Evolutionary conservation across 2,797 vertebrate species (phyloP).

Genomic region (Esox masquinongy): DNA sequence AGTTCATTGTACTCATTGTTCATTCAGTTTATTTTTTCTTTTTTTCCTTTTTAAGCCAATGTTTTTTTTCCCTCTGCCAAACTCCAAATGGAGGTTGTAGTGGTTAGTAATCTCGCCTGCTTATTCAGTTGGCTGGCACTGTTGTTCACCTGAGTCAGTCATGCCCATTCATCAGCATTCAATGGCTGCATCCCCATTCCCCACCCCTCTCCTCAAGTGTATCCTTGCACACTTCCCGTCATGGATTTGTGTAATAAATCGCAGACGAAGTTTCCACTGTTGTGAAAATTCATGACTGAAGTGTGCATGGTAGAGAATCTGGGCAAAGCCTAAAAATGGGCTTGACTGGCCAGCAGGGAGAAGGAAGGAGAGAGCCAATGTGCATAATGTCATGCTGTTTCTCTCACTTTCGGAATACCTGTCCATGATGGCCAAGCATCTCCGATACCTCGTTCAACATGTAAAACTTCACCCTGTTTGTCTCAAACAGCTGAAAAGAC

Average conservation of each 20-base stretch:
- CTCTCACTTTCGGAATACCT: slow-evolving; percentile 89
- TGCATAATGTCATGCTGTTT: slow-evolving; percentile 68
- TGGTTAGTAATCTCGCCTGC: neutral
- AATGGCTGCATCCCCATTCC: neutral
- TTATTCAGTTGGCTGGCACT: neutral
- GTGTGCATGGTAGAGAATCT: neutral
- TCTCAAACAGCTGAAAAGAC: slow-evolving; percentile 88
- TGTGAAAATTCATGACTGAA: neutral
- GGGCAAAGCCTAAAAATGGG: neutral
- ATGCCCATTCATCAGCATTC: neutral
- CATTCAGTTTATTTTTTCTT: neutral
- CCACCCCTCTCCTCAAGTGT: neutral
- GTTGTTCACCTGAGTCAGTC: slow-evolving; percentile 8
- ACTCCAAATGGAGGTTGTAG: neutral
- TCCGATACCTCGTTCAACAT: slow-evolving; percentile 98
- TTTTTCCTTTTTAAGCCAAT: slow-evolving; percentile 4
- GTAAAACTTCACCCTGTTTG: slow-evolving; percentile 96
- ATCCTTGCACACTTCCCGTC: neutral
- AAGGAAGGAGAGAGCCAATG: slow-evolving; percentile 24
- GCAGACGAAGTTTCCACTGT: neutral
- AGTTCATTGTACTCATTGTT: neutral
- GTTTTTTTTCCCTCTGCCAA: neutral
- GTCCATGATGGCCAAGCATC: slow-evolving; percentile 94
- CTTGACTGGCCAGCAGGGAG: neutral
- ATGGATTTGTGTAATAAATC: neutral